These are phyloP conservation scores for Misgurnus mizolepis DNA, from an alignment of 2,113 vertebrate genomes.

Conservation along the genomic window DNA sequence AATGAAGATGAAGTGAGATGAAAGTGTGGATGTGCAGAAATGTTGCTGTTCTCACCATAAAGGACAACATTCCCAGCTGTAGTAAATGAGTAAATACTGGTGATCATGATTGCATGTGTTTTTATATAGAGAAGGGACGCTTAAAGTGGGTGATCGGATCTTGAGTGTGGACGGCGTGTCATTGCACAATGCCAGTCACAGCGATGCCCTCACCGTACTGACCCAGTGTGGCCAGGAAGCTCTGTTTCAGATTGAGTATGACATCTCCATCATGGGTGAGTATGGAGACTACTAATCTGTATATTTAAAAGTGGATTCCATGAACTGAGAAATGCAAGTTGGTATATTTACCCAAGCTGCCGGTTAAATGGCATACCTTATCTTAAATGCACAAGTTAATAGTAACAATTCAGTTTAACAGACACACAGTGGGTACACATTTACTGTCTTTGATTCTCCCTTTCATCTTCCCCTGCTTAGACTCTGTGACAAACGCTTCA, in stretches of 20 bases:
- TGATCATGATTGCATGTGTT: neutral
- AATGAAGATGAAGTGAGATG: too few species aligned
- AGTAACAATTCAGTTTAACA: too few species aligned
- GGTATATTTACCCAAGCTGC: too few species aligned
- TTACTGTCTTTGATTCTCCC: neutral
- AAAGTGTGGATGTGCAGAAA: too few species aligned
- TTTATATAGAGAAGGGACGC: constrained; percentile 84
- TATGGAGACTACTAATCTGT: neutral
- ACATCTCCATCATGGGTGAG: constrained; percentile 93
- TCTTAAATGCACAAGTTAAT: too few species aligned
- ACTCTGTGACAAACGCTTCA: constrained; percentile 83
- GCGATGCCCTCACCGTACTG: constrained; percentile 83
- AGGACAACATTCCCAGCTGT: too few species aligned
- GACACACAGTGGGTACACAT: neutral
- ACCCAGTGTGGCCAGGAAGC: constrained; percentile 90
- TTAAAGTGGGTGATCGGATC: constrained; percentile 89
- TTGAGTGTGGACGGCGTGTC: constrained; percentile 90
- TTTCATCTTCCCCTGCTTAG: constrained; percentile 67
- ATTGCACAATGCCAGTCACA: constrained; percentile 84
- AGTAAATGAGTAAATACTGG: too few species aligned
- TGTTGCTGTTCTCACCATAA: too few species aligned
- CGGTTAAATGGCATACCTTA: too few species aligned
- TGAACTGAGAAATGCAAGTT: too few species aligned
- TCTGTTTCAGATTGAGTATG: constrained; percentile 93
- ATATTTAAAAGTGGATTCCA: neutral